Evolutionary conservation across 2,888 invertebrate species (phyloP), one percentile per base, ranked within the genome.

Genomic region (Habroteleia sp.): DNA sequence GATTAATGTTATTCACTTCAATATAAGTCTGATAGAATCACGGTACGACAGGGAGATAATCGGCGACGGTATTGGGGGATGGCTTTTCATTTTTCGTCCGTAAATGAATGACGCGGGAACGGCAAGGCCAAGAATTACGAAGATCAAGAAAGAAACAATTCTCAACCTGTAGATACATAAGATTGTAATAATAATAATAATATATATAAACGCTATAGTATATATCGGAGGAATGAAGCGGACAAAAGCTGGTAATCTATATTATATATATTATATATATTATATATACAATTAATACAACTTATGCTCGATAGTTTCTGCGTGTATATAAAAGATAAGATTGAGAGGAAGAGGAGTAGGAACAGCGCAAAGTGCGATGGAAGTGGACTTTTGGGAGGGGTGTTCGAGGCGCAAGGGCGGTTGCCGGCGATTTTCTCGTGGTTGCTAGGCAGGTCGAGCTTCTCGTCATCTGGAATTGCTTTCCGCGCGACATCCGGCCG

Each of bases 1-100:
- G 77, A 79, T 79, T 81, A 79, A 83, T 83, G 83, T 85, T 81
- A 81, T 84, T 85, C 80, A 82, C 81, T 82, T 84, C 77, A 81
- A 79, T 76, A 82, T 81, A 85, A 85, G 85, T 84, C 84, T 83
- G 84, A 82, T 74, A 74, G 77, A 79, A 74, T 74, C 76, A 60
- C 52, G 58, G 33, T 46, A 71, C 62, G 71, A 71, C 71, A 71
- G 75, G 75, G 71, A 73, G 66, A 46, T 60, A 60, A 58, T 33
- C 63, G 25, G 48, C 35, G 35, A 73, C 41, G 65, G 44, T 72
- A 71, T 25, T 44, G 50, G 63, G 54, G 52, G 54, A 31, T 48
- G 56, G 23, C 17, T 68, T 68, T 37, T 41, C 39, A 31, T 48
- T 60, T 41, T 69, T 68, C 42, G 68, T 66, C 48, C 50, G 48